A percentile compares a stretch with the other conserved stretches of the same genome.
Evolutionary conservation across 2,888 invertebrate genomes (phyloP).

Genomic region (Frankliniella intonsa): DNA sequence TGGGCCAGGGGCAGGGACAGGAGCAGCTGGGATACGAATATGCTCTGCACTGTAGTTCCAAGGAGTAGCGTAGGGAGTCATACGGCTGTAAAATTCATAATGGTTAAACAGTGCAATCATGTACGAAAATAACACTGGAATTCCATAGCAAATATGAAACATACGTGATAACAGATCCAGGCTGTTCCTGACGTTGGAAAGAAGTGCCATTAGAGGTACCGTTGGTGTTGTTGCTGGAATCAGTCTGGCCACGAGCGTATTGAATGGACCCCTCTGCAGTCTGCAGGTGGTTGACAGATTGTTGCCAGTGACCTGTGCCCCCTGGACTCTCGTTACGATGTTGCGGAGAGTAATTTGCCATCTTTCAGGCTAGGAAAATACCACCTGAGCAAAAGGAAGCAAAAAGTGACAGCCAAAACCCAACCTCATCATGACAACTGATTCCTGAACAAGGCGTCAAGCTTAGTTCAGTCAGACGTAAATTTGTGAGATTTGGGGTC

Average conservation of each 20-base stretch:
- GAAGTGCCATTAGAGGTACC: background rate
- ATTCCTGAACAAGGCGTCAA: too few relatives aligned
- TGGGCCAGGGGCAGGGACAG: background rate
- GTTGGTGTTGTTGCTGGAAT: background rate
- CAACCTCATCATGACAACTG: too few relatives aligned
- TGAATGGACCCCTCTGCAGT: constrained; percentile 2
- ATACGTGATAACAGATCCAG: constrained; percentile 7
- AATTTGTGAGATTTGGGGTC: too few relatives aligned
- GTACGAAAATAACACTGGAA: background rate
- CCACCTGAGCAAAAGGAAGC: too few relatives aligned
- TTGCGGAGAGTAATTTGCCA: background rate
- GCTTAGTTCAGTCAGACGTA: too few relatives aligned
- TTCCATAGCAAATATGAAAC: background rate
- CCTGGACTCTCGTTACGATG: background rate
- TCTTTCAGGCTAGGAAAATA: background rate
- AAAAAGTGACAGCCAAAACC: too few relatives aligned
- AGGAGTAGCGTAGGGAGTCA: background rate
- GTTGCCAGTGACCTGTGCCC: background rate
- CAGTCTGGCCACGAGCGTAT: background rate
- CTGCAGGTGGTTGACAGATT: constrained; percentile 13
- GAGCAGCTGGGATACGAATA: background rate
- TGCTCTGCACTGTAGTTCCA: constrained; percentile 1
- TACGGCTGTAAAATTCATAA: background rate
- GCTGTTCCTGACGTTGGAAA: constrained; percentile 10
- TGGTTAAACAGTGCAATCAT: background rate